Base-by-base conservation (phyloP, 1,140 invertebrate species). In the Neotoxoptera formosana region DNA sequence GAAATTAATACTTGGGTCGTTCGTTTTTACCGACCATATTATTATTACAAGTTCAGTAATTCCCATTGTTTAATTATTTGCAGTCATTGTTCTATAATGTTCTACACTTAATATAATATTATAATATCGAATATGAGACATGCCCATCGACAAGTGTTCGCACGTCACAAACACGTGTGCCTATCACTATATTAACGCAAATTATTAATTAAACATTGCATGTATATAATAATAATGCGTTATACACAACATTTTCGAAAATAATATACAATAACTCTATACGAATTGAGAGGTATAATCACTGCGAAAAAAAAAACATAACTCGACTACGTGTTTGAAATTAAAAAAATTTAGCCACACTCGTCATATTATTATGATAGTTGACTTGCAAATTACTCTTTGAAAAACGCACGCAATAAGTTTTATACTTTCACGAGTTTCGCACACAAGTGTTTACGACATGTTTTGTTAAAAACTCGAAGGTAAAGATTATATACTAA, bases 401-500 rank as follows among this genome's bases (percentile, higher is more conserved):
- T 41, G 14, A 86, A 86, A 86, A 67, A 67, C 23, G 9, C 11
- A 67, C 30, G 11, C 41, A 14, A 1, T 45, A 45, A 14, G 25
- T 67, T n/a, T 67, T 67, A 25, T 45, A 86, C 11, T 25, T 21
- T 17, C 2, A 86, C 30, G 25, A 25, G 21, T 86, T 21, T 86
- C 6, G 2, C 25, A 0, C 30, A 67, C 30, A 41, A 30, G 25
- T 30, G 11, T 25, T 86, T 45, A 86, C 25, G 21, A 86, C 11
- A 14, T 11, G 48, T 48, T 86, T 47, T 4, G 30, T 87, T 87
- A 14, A 86, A 95, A 48, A 14, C 53, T 8, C 30, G 30, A 67
- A 67, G 30, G 0, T 67, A n/a, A 14, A n/a, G 9, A 67, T 41
- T 41, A 41, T 41, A 41, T 34, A 83, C 81, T 86, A 93, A 95